phyloP scores from a whole-genome alignment of 53 echinoderm and acorn worm genomes.

The Luidia sarsii region DNA sequence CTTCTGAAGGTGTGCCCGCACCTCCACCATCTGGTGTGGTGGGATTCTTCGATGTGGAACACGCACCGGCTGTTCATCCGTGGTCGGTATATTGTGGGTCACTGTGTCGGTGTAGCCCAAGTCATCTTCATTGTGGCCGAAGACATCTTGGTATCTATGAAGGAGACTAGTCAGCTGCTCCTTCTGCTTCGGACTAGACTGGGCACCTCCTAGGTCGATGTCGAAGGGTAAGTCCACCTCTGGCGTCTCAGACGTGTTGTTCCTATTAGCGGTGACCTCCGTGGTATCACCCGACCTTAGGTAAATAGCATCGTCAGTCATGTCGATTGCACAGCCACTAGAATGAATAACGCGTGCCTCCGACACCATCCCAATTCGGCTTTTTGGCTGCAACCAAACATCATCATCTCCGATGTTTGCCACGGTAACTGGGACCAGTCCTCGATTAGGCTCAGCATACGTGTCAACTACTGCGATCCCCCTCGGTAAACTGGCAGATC shows the following conservation, averaged over 20 bases:
- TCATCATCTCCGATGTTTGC: slow-evolving; percentile 38
- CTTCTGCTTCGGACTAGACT: background rate
- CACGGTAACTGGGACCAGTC: slow-evolving; percentile 17
- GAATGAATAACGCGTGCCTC: background rate
- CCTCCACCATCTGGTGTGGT: slow-evolving; percentile 47
- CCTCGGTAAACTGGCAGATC: slow-evolving; percentile 9
- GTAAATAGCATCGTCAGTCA: slow-evolving; percentile 3
- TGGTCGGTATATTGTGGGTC: slow-evolving; percentile 11
- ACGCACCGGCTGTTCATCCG: slow-evolving; percentile 25
- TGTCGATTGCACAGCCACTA: background rate
- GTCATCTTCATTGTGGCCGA: slow-evolving; percentile 41
- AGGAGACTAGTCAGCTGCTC: background rate
- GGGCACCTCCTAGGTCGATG: background rate
- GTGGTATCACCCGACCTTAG: background rate
- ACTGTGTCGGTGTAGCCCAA: slow-evolving; percentile 51
- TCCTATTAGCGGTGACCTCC: background rate
- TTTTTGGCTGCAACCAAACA: slow-evolving; percentile 45
- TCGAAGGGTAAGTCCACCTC: background rate
- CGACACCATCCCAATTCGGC: slow-evolving; percentile 10
- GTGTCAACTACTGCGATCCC: slow-evolving; percentile 39
- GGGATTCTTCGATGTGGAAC: slow-evolving; percentile 57
- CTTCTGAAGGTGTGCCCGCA: slow-evolving; percentile 35
- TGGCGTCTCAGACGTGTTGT: background rate
- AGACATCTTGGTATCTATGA: slow-evolving; percentile 26
- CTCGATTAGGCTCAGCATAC: slow-evolving; percentile 4